Evolutionary conservation across 2,888 invertebrate species (phyloP), one percentile per base, ranked within the genome.

Genomic region (Drosophila nigritarsus): DNA sequence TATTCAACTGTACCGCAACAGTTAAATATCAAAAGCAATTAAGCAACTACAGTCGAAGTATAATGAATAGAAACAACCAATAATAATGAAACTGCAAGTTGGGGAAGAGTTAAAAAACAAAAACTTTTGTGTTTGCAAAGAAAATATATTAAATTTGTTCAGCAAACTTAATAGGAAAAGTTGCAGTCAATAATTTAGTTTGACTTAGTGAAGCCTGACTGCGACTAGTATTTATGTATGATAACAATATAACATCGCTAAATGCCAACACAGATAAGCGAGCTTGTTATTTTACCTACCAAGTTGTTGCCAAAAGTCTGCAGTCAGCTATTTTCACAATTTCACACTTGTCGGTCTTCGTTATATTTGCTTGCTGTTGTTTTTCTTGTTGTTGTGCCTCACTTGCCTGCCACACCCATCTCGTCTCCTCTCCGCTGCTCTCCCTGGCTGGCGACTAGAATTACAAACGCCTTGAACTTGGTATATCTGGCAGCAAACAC

Each of bases 391-490:
- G 45, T 7, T 24, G 53, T 55, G 60, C 24, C 56, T 6, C 50
- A 54, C 18, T n/a, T 13, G 54, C 51, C 49, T 53, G 53, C 36
- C 51, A 51, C 51, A 51, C 51, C 51, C 51, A 51, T 4, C 15
- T 24, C 15, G 32, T 30, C 51, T 15, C 55, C 54, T 15, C 30
- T 30, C 45, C 29, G 27, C 55, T 32, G 3, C 24, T 30, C 36
- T 20, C 8, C 30, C 11, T 63, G 54, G 55, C 59, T 68, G 65
- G 67, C 71, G 64, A 63, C 38, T 66, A 50, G 55, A 60, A 68
- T 58, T 60, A 51, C 54, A 48, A 42, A 27, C 27, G 60, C 71
- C 82, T 66, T 82, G 86, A 82, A 83, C 76, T 82, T 86, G 75
- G 11, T 54, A 38, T 29, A 49, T 50, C 38, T 58, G 30, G 34